Conservation (phyloP, 2,888 invertebrate species). For the Octodonta nipae region DNA sequence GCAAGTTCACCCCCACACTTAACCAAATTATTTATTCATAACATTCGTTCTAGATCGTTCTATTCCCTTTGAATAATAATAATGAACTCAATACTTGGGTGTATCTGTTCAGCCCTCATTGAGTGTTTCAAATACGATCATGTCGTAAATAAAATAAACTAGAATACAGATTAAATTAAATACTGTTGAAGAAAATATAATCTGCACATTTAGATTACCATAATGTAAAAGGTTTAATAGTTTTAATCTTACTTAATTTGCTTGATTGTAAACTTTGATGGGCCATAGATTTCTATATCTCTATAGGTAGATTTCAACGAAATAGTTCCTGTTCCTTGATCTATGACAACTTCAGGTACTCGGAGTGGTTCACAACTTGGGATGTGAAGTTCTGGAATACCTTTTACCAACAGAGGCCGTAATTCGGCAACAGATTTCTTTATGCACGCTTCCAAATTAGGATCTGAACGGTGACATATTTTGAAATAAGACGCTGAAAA, state of each 20-base stretch:
- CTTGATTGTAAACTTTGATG: conserved; percentile 47
- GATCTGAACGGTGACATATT: conserved; percentile 49
- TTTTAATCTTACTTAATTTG: conserved; percentile 42
- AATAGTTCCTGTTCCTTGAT: conserved; percentile 49
- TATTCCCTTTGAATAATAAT: too few relatives aligned
- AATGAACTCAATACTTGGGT: too few relatives aligned
- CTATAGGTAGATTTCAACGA: conserved; percentile 45
- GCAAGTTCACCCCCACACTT: too few relatives aligned
- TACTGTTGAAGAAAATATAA: too few relatives aligned
- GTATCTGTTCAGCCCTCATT: too few relatives aligned
- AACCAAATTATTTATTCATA: too few relatives aligned
- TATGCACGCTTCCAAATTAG: conserved; percentile 47
- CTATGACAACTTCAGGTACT: conserved; percentile 48
- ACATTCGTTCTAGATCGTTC: too few relatives aligned
- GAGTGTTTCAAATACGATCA: too few relatives aligned
- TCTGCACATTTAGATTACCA: too few relatives aligned
- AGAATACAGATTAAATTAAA: too few relatives aligned
- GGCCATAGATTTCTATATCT: conserved; percentile 48
- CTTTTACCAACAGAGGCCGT: conserved; percentile 41
- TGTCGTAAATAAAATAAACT: too few relatives aligned
- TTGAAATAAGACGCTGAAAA: conserved; percentile 49
- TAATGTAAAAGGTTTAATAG: neutral
- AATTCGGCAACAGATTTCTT: conserved; percentile 44
- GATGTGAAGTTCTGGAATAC: conserved; percentile 51
- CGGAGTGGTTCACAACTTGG: conserved; percentile 57